These are phyloP conservation scores for Helogale parvula DNA, from an alignment of 2,113 vertebrate species.

Conservation along the genomic window DNA sequence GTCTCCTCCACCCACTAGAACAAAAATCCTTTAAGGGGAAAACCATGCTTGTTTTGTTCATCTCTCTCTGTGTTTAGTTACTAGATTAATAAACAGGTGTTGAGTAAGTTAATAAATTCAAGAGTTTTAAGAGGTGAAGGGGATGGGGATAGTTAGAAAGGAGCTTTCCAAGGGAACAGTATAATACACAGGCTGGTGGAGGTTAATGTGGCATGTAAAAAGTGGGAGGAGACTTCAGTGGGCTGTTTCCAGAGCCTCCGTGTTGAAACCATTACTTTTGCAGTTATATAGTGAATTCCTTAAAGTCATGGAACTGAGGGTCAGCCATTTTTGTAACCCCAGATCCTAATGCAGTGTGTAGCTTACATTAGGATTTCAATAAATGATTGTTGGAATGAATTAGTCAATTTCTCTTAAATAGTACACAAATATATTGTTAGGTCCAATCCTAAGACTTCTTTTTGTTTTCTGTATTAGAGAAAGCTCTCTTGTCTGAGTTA, in stretches of 20 bases:
- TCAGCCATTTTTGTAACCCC: not conserved
- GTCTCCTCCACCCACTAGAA: not conserved
- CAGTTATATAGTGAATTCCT: not conserved
- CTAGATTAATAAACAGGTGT: not conserved
- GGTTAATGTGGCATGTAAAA: not conserved
- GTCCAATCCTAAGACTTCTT: conserved; percentile 48
- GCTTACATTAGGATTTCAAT: not conserved
- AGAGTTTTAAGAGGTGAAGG: not conserved
- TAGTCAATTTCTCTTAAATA: not conserved
- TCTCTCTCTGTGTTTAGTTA: not conserved
- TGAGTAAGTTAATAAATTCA: not conserved
- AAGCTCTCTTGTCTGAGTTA: conserved; percentile 57
- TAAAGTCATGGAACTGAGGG: not conserved
- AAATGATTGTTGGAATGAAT: not conserved
- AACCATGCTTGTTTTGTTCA: not conserved
- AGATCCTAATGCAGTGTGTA: not conserved
- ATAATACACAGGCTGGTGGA: not conserved
- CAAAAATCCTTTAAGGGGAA: not conserved
- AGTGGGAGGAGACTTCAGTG: not conserved
- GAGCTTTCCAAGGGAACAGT: not conserved
- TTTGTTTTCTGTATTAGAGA: not conserved
- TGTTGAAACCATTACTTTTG: not conserved
- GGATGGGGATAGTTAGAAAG: not conserved
- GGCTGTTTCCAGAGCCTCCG: not conserved
- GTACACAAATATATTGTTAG: not conserved